Conservation (phyloP, 1,140 invertebrate genomes). For the Brachionus rubens region DNA sequence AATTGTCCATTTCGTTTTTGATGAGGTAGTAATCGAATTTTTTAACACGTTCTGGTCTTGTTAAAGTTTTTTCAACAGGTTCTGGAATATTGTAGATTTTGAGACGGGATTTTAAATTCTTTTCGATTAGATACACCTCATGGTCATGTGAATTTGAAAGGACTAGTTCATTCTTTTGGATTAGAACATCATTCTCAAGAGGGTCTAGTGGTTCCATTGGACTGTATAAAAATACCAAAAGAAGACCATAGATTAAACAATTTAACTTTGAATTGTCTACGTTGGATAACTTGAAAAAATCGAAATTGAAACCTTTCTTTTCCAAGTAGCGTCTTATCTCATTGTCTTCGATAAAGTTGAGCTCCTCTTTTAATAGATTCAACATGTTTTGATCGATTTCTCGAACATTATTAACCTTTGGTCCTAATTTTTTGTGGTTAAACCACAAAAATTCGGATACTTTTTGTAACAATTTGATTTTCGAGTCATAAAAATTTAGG, state of each 20-base stretch:
- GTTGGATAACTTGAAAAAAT: neutral
- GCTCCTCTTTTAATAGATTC: neutral
- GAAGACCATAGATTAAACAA: neutral
- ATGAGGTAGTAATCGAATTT: conserved; percentile 3
- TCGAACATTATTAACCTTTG: neutral
- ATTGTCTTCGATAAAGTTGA: neutral
- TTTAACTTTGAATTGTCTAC: neutral
- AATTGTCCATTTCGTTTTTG: conserved; percentile 24
- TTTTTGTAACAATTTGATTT: neutral
- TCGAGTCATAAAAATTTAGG: neutral
- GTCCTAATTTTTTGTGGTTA: neutral
- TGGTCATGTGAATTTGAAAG: neutral
- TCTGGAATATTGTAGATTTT: neutral
- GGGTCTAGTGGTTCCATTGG: conserved; percentile 11
- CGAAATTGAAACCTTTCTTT: neutral
- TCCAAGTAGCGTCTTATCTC: neutral
- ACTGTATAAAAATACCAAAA: neutral
- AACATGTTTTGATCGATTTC: neutral
- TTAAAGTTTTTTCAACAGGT: neutral
- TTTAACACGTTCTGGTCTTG: neutral
- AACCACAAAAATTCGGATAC: neutral
- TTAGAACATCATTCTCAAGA: neutral
- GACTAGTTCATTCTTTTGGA: neutral
- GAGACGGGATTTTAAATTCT: neutral
- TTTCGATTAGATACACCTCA: neutral